Evolutionary conservation across 2,888 invertebrate genomes (phyloP).

Genomic region (Sarcophaga subvicina): DNA sequence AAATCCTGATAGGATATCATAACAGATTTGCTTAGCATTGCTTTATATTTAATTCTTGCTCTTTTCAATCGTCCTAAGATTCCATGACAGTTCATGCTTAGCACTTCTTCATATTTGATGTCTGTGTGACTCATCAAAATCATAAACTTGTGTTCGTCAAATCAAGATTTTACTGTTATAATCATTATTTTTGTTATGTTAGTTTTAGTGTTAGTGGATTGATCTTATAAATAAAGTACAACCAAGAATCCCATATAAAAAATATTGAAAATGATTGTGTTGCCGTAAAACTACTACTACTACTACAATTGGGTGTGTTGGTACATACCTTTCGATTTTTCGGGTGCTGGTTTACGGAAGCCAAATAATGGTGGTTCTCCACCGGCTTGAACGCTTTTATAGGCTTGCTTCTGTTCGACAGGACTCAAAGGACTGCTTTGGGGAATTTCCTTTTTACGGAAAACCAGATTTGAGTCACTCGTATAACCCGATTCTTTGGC

Average conservation of each 20-base stretch:
- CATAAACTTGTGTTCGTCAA: no score
- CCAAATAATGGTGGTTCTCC: conserved; percentile 97
- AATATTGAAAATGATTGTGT: neutral
- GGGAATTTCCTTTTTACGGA: conserved; percentile 88
- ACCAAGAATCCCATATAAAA: neutral
- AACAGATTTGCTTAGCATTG: no score
- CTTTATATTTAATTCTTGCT: no score
- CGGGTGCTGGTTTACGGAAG: conserved; percentile 94
- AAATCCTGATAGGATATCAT: no score
- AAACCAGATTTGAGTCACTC: conserved; percentile 94
- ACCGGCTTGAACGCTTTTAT: conserved; percentile 94
- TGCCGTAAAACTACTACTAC: neutral
- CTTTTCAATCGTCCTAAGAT: no score
- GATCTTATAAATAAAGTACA: neutral
- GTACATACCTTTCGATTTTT: conserved; percentile 88
- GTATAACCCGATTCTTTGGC: conserved; percentile 95
- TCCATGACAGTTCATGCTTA: no score
- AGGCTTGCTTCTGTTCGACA: conserved; percentile 91
- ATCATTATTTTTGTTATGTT: conserved; percentile 1
- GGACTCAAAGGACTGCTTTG: conserved; percentile 88
- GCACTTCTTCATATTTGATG: no score
- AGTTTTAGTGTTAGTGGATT: conserved; percentile 25
- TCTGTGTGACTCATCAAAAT: no score
- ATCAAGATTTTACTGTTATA: no score
- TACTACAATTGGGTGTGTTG: neutral